A percentile compares a stretch with the other conserved stretches of the same genome.
Conservation (phyloP, 2,888 invertebrate species). For the Aspidiotus destructor region DNA sequence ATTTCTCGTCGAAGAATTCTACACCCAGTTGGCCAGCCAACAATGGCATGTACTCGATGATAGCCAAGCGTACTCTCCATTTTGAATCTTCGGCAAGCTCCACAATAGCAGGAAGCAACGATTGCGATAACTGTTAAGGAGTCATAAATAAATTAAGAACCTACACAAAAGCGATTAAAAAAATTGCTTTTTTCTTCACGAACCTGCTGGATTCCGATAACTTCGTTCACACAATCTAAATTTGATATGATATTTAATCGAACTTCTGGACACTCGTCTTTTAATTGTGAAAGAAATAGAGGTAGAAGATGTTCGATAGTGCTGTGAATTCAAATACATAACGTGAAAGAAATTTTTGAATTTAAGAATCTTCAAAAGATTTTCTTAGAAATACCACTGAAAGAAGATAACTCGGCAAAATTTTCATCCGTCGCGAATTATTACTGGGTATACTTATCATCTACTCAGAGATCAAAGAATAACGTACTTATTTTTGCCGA, state of each 20-base stretch:
- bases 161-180: background rate
- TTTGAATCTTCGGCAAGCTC: conserved; percentile 97
- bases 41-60: conserved; percentile 95
- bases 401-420: too few species aligned
- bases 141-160: conserved; percentile 29
- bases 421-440: background rate
- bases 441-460: too few species aligned
- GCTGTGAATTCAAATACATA: conserved; percentile 44
- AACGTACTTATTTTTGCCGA: conserved; percentile 76
- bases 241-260: conserved; percentile 98
- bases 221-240: conserved; percentile 96
- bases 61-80: conserved; percentile 93
- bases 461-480: background rate
- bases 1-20: conserved; percentile 97
- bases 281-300: conserved; percentile 87
- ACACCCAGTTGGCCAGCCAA: conserved; percentile 93
- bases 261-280: conserved; percentile 98
- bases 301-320: conserved; percentile 95
- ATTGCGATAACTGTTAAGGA: conserved; percentile 69
- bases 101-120: conserved; percentile 92
- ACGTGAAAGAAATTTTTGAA: conserved; percentile 16
- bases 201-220: conserved; percentile 57
- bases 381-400: background rate
- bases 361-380: background rate
- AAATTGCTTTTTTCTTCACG: background rate